Evolutionary conservation across 2,113 vertebrate species (phyloP).

Genomic region (Lathamus discolor): DNA sequence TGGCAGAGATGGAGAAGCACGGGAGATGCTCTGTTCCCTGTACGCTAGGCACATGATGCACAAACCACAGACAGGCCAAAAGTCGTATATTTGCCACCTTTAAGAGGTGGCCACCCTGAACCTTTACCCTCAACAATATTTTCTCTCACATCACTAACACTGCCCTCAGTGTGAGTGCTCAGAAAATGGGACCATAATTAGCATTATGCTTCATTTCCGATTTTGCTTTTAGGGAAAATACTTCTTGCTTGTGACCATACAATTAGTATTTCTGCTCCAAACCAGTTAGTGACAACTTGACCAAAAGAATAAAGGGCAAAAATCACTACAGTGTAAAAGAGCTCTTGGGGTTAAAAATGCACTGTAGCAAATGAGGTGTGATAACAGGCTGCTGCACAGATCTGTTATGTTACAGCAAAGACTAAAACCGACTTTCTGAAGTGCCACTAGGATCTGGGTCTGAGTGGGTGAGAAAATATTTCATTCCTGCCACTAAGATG

Average conservation of each 20-base stretch:
- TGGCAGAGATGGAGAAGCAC: neutral
- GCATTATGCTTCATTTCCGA: neutral
- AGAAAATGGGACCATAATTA: neutral
- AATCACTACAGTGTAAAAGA: neutral
- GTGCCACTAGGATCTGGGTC: neutral
- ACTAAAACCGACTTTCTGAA: neutral
- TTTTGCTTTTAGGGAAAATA: slow-evolving; percentile 10
- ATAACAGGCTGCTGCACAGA: neutral
- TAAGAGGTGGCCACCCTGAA: neutral
- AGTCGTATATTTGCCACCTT: neutral
- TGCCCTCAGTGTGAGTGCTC: neutral
- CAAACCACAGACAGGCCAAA: rapidly evolving
- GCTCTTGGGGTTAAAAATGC: neutral
- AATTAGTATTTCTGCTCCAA: neutral
- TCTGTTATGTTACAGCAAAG: neutral
- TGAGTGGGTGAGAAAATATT: neutral
- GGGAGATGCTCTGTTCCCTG: neutral
- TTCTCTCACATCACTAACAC: neutral
- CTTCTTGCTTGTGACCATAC: neutral
- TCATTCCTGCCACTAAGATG: neutral
- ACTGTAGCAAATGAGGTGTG: neutral
- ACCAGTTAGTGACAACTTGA: neutral
- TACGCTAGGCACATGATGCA: neutral
- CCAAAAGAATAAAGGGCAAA: neutral
- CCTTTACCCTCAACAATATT: neutral